Evolutionary conservation across 2,888 invertebrate species (phyloP).

Genomic region (Papilio protenor): DNA sequence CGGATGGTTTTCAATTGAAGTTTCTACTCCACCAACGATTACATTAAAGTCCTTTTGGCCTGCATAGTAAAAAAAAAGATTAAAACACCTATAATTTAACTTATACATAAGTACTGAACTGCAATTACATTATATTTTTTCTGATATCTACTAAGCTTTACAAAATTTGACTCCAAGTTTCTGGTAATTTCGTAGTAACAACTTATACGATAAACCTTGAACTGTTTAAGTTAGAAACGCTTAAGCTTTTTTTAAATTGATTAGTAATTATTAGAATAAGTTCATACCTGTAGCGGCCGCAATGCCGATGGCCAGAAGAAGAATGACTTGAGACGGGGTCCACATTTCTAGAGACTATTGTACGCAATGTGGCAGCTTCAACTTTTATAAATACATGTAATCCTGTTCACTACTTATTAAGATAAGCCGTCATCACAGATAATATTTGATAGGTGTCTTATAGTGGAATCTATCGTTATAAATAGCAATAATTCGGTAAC

Average conservation of each 20-base stretch:
- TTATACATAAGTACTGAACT: not conserved
- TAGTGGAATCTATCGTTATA: not conserved
- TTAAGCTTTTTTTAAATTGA: not conserved
- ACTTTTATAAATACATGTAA: conserved; percentile 8
- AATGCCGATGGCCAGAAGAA: not conserved
- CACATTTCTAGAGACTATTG: conserved; percentile 9
- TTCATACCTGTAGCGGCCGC: conserved; percentile 1
- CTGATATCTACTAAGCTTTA: too few relatives aligned
- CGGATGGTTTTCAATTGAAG: conserved; percentile 49
- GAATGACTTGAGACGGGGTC: not conserved
- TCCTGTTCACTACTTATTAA: not conserved
- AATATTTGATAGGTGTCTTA: conserved; percentile 2
- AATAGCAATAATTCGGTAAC: not conserved
- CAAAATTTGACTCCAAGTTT: too few relatives aligned
- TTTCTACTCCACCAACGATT: conserved; percentile 51
- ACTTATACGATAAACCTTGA: too few relatives aligned
- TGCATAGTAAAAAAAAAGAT: conserved; percentile 29
- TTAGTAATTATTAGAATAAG: not conserved
- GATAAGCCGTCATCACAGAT: conserved; percentile 8
- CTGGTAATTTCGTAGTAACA: too few relatives aligned
- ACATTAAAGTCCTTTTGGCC: conserved; percentile 34
- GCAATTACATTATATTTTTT: too few relatives aligned
- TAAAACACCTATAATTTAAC: not conserved
- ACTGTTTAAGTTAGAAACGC: too few relatives aligned
- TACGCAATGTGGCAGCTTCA: not conserved